Evolutionary conservation across 2,888 invertebrate species (phyloP), one percentile per base, ranked within the genome.

Genomic region (Tetragnatha montana): DNA sequence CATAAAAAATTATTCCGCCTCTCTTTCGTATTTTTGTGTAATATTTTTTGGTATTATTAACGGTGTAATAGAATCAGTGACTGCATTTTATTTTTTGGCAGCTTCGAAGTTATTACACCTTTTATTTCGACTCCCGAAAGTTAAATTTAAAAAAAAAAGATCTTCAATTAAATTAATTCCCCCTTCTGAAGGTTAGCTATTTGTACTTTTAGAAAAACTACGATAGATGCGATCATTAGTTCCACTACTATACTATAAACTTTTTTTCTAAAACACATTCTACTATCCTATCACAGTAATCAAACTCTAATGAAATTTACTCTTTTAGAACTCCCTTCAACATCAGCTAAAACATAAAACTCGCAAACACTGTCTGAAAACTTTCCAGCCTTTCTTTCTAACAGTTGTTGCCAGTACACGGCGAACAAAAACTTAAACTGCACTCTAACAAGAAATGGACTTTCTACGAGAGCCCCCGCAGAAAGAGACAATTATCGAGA

Each of bases 401-500:
- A 60, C 60, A 8, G 60, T 17, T 60, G 60, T 60, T 17, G 60
- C 17, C 60, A 60, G 60, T 35, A 60, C 60, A 60, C 60, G 8
- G 10, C 8, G 14, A 10, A 60, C 12, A 17, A 60, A 60, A 60
- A 60, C 60, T 60, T 17, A 8, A 60, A 60, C 60, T 60, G 60
- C 60, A 10, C 60, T 60, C 60, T 6, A 47, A 47, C 75, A n/a
- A 21, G 14, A 10, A 79, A 35, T 17, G 22, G 68, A 79, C 79
- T 79, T 79, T 60, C 22, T 60, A 79, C 70, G 81, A 35, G n/a
- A 50, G 76, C 76, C 10, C 76, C 60, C n/a, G 70, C 21, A 70
- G 49, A 81, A 81, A 70, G 81, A 81, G 81, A 81, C 81, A 81
- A 81, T 81, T 81, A 81, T 81, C 81, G 81, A 49, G 47, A 21